These are phyloP conservation scores for Ia io DNA, from an alignment of 2,113 vertebrate species.

Conservation along the genomic window DNA sequence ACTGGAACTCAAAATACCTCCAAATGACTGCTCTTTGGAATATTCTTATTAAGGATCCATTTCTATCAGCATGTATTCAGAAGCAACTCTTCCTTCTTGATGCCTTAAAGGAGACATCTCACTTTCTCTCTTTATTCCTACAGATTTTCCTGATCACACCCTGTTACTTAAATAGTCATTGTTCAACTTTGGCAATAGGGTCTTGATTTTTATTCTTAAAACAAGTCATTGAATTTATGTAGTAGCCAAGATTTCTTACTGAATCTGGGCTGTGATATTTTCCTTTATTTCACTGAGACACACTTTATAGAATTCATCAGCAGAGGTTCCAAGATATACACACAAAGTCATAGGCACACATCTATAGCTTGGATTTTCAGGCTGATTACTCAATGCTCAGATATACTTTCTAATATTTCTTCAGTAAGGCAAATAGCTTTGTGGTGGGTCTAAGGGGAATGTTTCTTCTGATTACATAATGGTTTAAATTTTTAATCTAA, in stretches of 20 bases:
- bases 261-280: not conserved
- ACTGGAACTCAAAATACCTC: not conserved
- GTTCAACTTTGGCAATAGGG: not conserved
- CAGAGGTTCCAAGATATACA: not conserved
- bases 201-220: not conserved
- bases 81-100: not conserved
- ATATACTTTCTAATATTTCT: not conserved
- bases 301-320: not conserved
- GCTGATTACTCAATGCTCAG: not conserved
- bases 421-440: not conserved
- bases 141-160: not conserved
- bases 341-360: not conserved
- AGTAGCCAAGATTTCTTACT: conserved; percentile 6
- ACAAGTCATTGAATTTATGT: not conserved
- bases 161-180: not conserved
- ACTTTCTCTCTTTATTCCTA: not conserved
- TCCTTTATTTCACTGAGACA: not conserved
- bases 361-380: not conserved
- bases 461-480: not conserved
- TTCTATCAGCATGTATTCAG: not conserved
- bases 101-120: not conserved
- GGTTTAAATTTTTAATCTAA: not conserved
- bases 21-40: not conserved
- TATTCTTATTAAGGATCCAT: not conserved
- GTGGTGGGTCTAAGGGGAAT: not conserved